These are phyloP conservation scores for Zaprionus lineosus DNA, from an alignment of 2,888 invertebrate genomes.

Conservation along the genomic window DNA sequence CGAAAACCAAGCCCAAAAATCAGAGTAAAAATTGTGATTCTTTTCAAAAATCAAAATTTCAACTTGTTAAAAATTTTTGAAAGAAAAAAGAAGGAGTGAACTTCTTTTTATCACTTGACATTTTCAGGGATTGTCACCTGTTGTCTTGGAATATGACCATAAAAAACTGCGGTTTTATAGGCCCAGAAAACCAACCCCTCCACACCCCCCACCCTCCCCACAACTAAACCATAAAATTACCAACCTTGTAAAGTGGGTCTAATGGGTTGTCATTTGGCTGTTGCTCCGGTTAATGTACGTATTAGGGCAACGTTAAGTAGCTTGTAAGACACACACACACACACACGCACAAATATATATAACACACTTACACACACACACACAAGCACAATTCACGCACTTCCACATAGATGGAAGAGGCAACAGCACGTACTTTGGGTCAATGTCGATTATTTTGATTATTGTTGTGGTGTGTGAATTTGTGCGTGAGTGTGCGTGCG, in stretches of 20 bases:
- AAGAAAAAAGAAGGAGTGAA: no score
- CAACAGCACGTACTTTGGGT: conserved; percentile 15
- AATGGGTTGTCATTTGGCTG: conserved; percentile 55
- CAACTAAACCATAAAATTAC: conserved; percentile 48
- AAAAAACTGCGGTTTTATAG: no score
- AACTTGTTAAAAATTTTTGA: no score
- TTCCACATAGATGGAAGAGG: no score
- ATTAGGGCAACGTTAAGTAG: conserved; percentile 49
- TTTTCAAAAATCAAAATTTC: no score
- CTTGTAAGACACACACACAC: conserved; percentile 28
- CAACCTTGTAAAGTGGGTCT: conserved; percentile 60
- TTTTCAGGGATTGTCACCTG: no score
- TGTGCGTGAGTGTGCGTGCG: background rate
- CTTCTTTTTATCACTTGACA: no score
- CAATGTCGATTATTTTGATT: conserved; percentile 38
- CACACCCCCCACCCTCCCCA: conserved; percentile 12
- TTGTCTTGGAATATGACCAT: no score
- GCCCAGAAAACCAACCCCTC: conserved; percentile 1
- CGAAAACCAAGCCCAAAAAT: no score
- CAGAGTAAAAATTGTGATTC: no score
- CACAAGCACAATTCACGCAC: conserved; percentile 11
- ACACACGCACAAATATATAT: background rate
- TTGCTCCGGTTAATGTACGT: conserved; percentile 55
- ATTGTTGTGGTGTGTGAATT: no score
- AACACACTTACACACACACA: background rate